Evolutionary conservation across 2,888 invertebrate species (phyloP).

Genomic region (Ephialtes manifestator): DNA sequence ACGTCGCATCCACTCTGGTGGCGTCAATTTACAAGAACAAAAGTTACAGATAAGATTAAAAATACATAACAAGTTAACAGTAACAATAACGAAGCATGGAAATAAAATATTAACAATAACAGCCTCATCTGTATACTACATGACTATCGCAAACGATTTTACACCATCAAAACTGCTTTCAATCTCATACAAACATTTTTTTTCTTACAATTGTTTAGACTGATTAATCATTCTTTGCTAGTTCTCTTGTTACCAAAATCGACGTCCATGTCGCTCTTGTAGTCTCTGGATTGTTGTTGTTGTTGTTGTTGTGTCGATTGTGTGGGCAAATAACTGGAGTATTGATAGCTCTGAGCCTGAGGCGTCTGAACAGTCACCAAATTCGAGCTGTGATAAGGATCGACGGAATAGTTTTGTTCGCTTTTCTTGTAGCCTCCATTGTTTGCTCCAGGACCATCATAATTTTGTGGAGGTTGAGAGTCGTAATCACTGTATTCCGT

Average conservation of each 20-base stretch:
- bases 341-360: constrained; percentile 77
- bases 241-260: constrained; percentile 78
- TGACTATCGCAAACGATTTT: constrained; percentile 38
- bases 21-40: background rate
- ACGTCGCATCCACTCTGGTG: background rate
- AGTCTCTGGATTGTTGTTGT: constrained; percentile 64
- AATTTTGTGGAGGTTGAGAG: constrained; percentile 67
- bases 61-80: constrained; percentile 42
- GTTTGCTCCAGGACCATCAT: constrained; percentile 62
- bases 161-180: constrained; percentile 22
- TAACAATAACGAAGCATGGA: constrained; percentile 4
- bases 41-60: constrained; percentile 17
- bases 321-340: constrained; percentile 77
- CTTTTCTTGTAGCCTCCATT: constrained; percentile 66
- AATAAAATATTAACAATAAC: constrained; percentile 23
- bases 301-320: constrained; percentile 67
- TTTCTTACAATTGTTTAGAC: background rate
- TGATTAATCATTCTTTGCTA: constrained; percentile 69
- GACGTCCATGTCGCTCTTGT: constrained; percentile 75
- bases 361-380: constrained; percentile 76
- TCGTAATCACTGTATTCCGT: constrained; percentile 79
- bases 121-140: constrained; percentile 35
- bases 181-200: background rate
- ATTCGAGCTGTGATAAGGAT: constrained; percentile 76
- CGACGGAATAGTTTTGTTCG: constrained; percentile 71